Evolutionary conservation across 2,797 vertebrate genomes (phyloP).

Genomic region (Coreius guichenoti): DNA sequence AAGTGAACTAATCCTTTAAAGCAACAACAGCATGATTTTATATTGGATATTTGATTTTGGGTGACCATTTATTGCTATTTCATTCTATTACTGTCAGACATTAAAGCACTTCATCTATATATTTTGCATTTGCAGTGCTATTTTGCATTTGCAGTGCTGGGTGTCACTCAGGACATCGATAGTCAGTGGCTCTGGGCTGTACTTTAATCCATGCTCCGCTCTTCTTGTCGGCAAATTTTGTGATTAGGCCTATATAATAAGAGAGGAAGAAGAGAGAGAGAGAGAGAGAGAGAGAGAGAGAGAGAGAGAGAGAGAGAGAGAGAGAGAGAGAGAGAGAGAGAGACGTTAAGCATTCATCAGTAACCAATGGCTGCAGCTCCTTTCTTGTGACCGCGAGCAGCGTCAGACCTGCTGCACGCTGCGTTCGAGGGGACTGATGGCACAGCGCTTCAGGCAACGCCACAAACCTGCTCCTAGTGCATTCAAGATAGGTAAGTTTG

Average conservation of each 20-base stretch:
- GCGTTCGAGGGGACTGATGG: background rate
- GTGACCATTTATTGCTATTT: background rate
- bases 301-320: conserved; percentile 30
- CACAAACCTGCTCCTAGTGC: background rate
- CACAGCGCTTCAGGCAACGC: conserved; percentile 13
- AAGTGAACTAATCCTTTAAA: background rate
- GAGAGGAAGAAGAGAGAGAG: conserved; percentile 29
- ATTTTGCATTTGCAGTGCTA: background rate
- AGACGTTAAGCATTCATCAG: conserved; percentile 10
- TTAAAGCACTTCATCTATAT: background rate
- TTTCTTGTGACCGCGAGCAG: conserved; percentile 10
- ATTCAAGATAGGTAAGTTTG: conserved; percentile 19
- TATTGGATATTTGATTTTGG: background rate
- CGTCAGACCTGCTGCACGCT: conserved; percentile 34
- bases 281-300: conserved; percentile 26
- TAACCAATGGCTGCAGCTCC: conserved; percentile 30
- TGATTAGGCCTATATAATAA: background rate
- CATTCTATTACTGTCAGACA: background rate
- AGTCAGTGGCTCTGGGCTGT: background rate
- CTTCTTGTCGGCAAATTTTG: background rate
- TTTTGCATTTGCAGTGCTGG: background rate
- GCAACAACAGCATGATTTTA: background rate
- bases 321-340: conserved; percentile 16
- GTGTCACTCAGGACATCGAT: background rate
- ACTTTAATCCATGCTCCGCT: background rate